phyloP scores from a whole-genome alignment of 2,113 vertebrate species.

The Maccullochella peelii region DNA sequence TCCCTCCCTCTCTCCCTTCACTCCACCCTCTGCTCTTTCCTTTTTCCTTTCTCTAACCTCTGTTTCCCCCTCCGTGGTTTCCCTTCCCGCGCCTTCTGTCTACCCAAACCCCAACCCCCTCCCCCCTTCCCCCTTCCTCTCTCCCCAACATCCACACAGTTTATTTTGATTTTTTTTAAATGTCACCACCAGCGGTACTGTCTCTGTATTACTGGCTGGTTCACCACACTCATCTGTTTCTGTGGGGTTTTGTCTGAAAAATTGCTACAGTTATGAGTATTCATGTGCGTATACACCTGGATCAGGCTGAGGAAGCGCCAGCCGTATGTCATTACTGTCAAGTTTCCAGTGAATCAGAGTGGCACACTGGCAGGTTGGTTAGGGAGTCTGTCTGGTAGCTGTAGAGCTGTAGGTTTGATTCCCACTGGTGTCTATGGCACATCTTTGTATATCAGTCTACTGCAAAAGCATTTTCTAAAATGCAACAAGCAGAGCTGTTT shows the following conservation, averaged over 20 bases:
- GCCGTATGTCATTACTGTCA: conserved; percentile 33
- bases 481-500: background rate
- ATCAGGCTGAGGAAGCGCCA: conserved; percentile 36
- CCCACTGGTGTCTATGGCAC: conserved; percentile 1
- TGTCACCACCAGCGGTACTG: conserved; percentile 59
- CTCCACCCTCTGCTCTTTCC: conserved; percentile 62
- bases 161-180: conserved; percentile 68
- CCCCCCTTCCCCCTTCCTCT: background rate
- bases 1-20: conserved; percentile 10
- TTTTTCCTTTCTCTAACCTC: conserved; percentile 55
- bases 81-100: conserved; percentile 40
- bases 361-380: conserved; percentile 13
- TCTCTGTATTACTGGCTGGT: conserved; percentile 61
- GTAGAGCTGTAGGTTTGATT: conserved; percentile 31
- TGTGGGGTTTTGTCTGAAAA: conserved; percentile 28
- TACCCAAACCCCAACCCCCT: background rate
- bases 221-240: conserved; percentile 55
- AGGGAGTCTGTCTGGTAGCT: conserved; percentile 31
- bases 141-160: conserved; percentile 44
- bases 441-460: background rate
- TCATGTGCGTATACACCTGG: conserved; percentile 24
- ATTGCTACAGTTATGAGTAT: conserved; percentile 43
- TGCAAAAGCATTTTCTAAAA: background rate
- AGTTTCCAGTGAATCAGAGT: conserved; percentile 46
- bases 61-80: conserved; percentile 44